Base-by-base conservation (phyloP, 1,140 invertebrate species). In the Hetaerina americana region DNA sequence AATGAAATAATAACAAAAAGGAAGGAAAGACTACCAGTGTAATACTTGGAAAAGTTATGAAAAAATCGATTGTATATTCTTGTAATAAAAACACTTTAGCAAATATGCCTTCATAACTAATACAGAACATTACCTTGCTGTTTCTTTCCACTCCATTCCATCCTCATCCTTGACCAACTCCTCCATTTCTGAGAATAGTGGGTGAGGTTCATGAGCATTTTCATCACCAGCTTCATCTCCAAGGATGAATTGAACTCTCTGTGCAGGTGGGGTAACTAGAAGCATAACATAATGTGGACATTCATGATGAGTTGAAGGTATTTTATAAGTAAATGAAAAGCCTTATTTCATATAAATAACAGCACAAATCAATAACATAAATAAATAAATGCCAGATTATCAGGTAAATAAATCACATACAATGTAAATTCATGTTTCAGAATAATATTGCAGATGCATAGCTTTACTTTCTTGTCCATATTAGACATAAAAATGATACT, bases 121-220 rank as follows among this genome's bases (percentile, higher is more conserved):
- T n/a, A n/a, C n/a, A n/a, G n/a, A n/a, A n/a, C n/a, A n/a, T 57
- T n/a, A 57, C 40, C 40, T 57, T 57, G 40, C 40, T 5, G 40
- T 57, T 89, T 97, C 95, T 80, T 95, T 96, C 95, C 95, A 97
- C 84, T 96, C 92, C 80, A 94, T 88, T 71, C 93, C 92, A 57
- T 93, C 91, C 75, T 86, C 92, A 57, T 93, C 91, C 75, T 86
- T 87, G 70, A 92, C 88, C 73, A 98, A 86, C 78, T 96, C 95
- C 77, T 94, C 94, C 93, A 98, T 95, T 84, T 98, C 95, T 71
- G 94, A 96, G 84, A 98, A 98, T 15, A 95, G 82, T 0, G 92
- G 92, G 83, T 93, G 92, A 25, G 90, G 88, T 83, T 91, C 90
- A 77, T 92, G 88, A 27, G 87, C 89, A 29, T 88, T 91, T 81